Percentiles rank a stretch among this genome's conserved stretches.
phyloP scores from a whole-genome alignment of 2,113 vertebrate species.

The Elanus axillaris region DNA sequence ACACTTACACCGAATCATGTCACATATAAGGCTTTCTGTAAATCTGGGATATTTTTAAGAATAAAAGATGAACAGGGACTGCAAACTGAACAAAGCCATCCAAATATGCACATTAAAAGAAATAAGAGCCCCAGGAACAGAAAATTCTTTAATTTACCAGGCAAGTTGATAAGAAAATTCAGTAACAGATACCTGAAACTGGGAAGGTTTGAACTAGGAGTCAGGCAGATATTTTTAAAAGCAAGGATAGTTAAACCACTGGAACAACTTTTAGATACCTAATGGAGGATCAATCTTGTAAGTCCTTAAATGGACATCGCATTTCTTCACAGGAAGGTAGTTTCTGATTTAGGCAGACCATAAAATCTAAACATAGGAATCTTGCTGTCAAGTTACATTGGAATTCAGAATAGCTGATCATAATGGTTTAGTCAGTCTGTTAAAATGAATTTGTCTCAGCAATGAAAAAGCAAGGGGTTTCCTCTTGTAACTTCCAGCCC shows the following conservation, averaged over 20 bases:
- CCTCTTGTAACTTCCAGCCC: background rate
- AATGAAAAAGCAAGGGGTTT: background rate
- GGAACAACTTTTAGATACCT: background rate
- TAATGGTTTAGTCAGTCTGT: background rate
- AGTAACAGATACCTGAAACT: background rate
- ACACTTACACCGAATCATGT: background rate
- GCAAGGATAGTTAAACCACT: background rate
- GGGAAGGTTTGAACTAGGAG: background rate
- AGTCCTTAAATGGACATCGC: background rate
- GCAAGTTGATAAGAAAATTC: background rate
- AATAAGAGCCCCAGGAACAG: background rate
- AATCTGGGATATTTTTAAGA: background rate
- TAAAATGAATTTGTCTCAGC: background rate
- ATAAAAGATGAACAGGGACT: background rate
- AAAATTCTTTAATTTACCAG: background rate
- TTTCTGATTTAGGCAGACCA: background rate
- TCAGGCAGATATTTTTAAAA: background rate
- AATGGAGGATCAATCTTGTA: background rate
- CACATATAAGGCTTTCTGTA: background rate
- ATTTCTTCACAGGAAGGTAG: background rate
- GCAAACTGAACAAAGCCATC: background rate
- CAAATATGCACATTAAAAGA: background rate
- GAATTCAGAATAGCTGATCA: background rate
- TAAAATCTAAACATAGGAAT: background rate
- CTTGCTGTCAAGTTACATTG: background rate